Conservation (phyloP, 2,113 vertebrate species). For the Periophthalmodon schlosseri region DNA sequence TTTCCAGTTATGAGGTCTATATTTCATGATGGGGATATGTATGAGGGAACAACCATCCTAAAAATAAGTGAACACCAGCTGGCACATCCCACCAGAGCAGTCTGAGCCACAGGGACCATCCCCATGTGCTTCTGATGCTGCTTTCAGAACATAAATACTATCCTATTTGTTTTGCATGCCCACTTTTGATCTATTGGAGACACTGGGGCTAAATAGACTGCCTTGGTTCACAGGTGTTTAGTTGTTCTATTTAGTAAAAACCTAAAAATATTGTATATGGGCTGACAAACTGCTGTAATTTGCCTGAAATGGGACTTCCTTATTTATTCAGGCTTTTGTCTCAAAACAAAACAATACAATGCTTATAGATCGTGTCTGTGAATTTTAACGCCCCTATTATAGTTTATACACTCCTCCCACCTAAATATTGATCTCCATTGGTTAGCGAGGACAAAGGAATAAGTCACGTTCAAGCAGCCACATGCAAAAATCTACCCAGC, state of each 20-base stretch:
- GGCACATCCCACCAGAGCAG: slow-evolving; percentile 14
- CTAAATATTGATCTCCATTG: slow-evolving; percentile 13
- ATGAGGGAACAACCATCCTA: slow-evolving; percentile 13
- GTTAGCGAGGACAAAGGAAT: slow-evolving; percentile 36
- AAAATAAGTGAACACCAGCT: slow-evolving; percentile 38
- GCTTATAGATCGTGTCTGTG: slow-evolving; percentile 10
- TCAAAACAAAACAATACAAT: slow-evolving; percentile 33
- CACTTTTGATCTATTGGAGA: slow-evolving; percentile 8
- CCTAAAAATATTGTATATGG: not conserved
- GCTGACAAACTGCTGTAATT: slow-evolving; percentile 20
- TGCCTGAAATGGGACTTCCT: not conserved
- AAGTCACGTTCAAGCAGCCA: slow-evolving; percentile 36
- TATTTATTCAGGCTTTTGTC: slow-evolving; percentile 28
- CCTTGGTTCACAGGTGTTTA: not conserved
- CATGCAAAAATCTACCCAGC: slow-evolving; percentile 53
- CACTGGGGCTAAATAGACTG: slow-evolving; percentile 10
- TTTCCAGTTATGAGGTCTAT: not conserved
- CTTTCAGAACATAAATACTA: slow-evolving; percentile 21
- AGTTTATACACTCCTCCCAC: not conserved
- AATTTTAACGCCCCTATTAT: slow-evolving; percentile 22
- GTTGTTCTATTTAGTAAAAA: slow-evolving; percentile 18
- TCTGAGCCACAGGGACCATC: slow-evolving; percentile 2
- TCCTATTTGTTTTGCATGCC: not conserved
- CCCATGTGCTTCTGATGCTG: slow-evolving; percentile 10
- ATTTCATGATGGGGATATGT: slow-evolving; percentile 10